Evolutionary conservation across 2,113 vertebrate species (phyloP).

Genomic region (Neolamprologus sp.): DNA sequence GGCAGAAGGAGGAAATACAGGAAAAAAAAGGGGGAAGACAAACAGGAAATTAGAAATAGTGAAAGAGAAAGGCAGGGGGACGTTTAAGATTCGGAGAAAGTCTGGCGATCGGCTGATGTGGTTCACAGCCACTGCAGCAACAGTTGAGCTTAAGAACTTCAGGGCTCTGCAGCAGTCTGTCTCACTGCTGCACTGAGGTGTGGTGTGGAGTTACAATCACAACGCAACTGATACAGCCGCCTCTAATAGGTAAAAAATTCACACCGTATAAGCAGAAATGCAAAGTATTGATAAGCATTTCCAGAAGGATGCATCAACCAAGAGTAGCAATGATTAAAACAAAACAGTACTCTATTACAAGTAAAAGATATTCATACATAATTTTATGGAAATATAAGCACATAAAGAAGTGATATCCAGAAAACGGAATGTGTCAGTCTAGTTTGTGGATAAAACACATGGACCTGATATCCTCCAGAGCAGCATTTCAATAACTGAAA

Average conservation of each 20-base stretch:
- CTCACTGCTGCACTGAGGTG: slow-evolving; percentile 53
- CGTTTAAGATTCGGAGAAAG: neutral
- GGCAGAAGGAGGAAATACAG: neutral
- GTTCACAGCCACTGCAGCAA: slow-evolving; percentile 33
- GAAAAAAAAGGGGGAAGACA: neutral
- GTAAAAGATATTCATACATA: neutral
- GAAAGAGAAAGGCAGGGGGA: neutral
- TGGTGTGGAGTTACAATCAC: slow-evolving; percentile 52
- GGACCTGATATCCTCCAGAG: neutral
- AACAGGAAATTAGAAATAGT: neutral
- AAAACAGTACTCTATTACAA: neutral
- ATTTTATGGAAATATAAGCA: neutral
- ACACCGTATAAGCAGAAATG: neutral
- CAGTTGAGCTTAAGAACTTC: slow-evolving; percentile 37
- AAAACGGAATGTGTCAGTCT: neutral
- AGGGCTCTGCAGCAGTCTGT: slow-evolving; percentile 41
- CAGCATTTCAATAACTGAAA: neutral
- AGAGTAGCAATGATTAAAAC: neutral
- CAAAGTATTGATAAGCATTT: neutral
- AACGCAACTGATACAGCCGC: neutral
- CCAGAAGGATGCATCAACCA: neutral
- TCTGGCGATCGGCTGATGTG: neutral
- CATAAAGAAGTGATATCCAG: neutral
- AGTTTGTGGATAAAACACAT: neutral
- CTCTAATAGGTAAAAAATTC: neutral